Conservation (phyloP, 1,140 invertebrate genomes). For the Philotrypesis tridentata region DNA sequence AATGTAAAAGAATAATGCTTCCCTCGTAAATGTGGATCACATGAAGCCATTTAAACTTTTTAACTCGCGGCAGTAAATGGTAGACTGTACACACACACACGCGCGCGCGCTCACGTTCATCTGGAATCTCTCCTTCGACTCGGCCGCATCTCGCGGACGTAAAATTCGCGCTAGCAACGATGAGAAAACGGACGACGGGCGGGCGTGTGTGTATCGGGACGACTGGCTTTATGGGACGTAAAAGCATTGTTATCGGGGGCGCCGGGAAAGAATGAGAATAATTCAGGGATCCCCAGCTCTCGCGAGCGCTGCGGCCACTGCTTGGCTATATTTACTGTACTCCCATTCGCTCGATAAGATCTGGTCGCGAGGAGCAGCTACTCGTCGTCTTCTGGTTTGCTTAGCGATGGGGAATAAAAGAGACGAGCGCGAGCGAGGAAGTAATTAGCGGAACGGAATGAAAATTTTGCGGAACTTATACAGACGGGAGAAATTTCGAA, state of each 20-base stretch:
- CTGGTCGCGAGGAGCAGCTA: background rate
- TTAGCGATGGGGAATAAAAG: background rate
- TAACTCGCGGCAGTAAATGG: background rate
- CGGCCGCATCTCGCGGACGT: background rate
- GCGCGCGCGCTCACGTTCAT: background rate
- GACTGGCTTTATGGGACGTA: constrained; percentile 65
- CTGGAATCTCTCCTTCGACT: background rate
- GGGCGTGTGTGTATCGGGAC: constrained; percentile 49
- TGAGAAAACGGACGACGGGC: background rate
- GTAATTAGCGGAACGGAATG: background rate
- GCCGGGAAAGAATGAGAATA: constrained; percentile 67
- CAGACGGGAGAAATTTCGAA: no score
- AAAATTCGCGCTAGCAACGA: constrained; percentile 42
- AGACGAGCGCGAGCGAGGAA: background rate
- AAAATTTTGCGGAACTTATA: no score
- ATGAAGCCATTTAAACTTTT: background rate
- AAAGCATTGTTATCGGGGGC: constrained; percentile 66
- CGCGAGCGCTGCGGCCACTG: no score
- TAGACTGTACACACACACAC: background rate
- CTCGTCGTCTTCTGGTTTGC: background rate
- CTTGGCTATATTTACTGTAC: no score
- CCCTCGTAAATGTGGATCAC: background rate
- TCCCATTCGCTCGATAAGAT: constrained; percentile 64
- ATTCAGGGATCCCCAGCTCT: constrained; percentile 58
- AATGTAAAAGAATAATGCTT: background rate